Evolutionary conservation across 2,888 invertebrate genomes (phyloP).

Genomic region (Polyommatus iphigenia): DNA sequence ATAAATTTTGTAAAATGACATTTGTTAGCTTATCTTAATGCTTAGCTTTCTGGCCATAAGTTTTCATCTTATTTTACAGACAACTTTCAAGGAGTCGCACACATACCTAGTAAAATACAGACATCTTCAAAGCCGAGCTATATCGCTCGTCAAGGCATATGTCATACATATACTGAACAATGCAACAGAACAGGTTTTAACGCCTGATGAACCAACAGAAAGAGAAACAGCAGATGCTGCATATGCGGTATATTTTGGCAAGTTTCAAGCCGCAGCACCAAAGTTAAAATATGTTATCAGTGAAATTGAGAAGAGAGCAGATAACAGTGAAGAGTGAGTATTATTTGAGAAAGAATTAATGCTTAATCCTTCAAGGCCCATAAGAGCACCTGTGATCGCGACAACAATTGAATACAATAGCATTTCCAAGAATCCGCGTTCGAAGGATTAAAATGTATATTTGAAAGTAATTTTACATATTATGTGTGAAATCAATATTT

Average conservation of each 20-base stretch:
- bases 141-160: constrained; percentile 89
- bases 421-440: too few species aligned
- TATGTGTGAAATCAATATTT: too few species aligned
- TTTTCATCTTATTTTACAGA: constrained; percentile 70
- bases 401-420: too few species aligned
- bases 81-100: constrained; percentile 91
- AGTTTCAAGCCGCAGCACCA: constrained; percentile 95
- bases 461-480: too few species aligned
- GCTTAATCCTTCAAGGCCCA: too few species aligned
- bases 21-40: too few species aligned
- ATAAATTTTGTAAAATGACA: too few species aligned
- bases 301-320: constrained; percentile 89
- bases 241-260: constrained; percentile 94
- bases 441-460: too few species aligned
- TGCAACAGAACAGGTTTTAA: constrained; percentile 87
- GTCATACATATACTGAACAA: constrained; percentile 87
- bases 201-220: constrained; percentile 60
- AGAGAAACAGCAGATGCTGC: constrained; percentile 82
- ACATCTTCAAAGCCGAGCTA: constrained; percentile 89
- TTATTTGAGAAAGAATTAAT: not conserved
- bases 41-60: constrained; percentile 5
- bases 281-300: constrained; percentile 90
- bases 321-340: constrained; percentile 86
- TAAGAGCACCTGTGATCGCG: too few species aligned
- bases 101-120: constrained; percentile 91